Base-by-base conservation (phyloP, 1,140 invertebrate genomes). In the Cotesia chilonis region DNA sequence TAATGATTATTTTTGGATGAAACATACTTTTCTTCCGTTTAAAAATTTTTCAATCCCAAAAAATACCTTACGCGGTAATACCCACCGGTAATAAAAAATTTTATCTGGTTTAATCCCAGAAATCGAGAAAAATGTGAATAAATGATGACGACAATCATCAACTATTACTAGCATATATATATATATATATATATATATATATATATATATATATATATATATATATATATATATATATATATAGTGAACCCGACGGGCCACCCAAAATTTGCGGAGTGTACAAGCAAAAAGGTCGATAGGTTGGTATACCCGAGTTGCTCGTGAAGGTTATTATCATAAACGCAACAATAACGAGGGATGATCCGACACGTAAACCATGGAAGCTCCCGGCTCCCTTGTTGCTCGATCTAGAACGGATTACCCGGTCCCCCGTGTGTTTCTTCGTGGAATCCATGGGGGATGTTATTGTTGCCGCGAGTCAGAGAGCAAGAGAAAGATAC, bases 311-410 rank as follows among this genome's bases (percentile, higher is more conserved):
- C 14, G 72, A 35, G 38, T 55, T 47, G 67, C 41, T 64, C 14
- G 65, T 47, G 71, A 74, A 59, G 61, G 76, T 80, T 86, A 87
- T 87, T 87, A 87, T 87, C 82, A 86, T 86, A 87, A 87, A 85
- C 78, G 86, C 78, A 87, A 87, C 84, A 87, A 87, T 87, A 87
- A 86, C 85, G 83, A 85, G 83, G 85, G 85, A 87, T 86, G 80
- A 86, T 86, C 86, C 82, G 83, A 74, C 81, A 79, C 85, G 84
- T 84, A 87, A 86, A 85, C 85, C 81, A 80, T 73, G 65, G 55
- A 28, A 20, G 60, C 69, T 75, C 70, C 70, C 74, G 64, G 67
- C 67, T 73, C 64, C 41, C 55, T 71, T 69, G 70, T 76, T 79
- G 66, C 73, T 79, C 66, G 41, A 37, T 52, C 73, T 68, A 70